Evolutionary conservation across 2,113 vertebrate species (phyloP).

Genomic region (Callochromis pleurospilus): DNA sequence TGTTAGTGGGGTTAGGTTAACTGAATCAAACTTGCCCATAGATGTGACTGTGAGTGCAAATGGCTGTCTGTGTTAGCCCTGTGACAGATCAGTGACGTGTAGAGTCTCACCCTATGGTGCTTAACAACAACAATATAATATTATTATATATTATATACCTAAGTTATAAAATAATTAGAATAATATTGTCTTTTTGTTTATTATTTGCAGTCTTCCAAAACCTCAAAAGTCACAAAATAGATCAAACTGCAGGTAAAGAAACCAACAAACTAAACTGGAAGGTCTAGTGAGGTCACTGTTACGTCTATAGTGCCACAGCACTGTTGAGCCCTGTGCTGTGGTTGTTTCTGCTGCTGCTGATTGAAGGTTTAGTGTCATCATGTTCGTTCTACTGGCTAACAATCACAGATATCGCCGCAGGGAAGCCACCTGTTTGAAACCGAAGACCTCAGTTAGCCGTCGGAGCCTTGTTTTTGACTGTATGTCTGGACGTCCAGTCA

Average conservation of each 20-base stretch:
- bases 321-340: neutral
- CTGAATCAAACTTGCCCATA: neutral
- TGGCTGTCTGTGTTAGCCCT: neutral
- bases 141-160: neutral
- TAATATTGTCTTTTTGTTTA: neutral
- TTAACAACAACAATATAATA: neutral
- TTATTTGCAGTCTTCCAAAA: neutral
- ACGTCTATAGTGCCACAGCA: neutral
- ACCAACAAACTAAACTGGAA: neutral
- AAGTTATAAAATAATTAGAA: neutral
- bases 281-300: fast-evolving
- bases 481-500: neutral
- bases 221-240: neutral
- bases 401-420: fast-evolving
- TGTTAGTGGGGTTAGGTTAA: neutral
- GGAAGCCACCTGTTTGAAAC: neutral
- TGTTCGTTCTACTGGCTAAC: neutral
- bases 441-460: neutral
- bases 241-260: neutral
- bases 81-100: neutral
- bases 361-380: neutral
- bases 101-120: neutral
- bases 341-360: neutral
- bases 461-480: neutral
- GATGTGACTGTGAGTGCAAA: neutral